phyloP scores from a whole-genome alignment of 2,797 vertebrate species.

The Danionella dracula region DNA sequence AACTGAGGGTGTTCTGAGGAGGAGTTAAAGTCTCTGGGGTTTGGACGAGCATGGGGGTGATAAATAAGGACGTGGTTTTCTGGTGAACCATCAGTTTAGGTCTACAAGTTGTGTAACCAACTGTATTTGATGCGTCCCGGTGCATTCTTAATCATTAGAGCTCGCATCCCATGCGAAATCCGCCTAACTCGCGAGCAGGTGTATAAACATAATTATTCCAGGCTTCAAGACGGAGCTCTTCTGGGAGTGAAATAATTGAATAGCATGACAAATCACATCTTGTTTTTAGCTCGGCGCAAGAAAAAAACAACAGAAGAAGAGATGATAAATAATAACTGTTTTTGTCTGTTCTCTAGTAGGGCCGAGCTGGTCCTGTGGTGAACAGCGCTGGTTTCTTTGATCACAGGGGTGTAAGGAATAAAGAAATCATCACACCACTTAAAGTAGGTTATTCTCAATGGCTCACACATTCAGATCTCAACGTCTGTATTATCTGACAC shows the following conservation, averaged over 20 bases:
- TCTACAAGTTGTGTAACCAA: too few relatives aligned
- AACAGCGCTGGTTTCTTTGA: not conserved
- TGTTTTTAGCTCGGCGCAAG: not conserved
- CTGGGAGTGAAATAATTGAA: slow-evolving; percentile 31
- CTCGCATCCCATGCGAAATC: slow-evolving; percentile 9
- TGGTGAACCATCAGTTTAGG: too few relatives aligned
- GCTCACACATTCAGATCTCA: not conserved
- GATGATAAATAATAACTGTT: slow-evolving; percentile 21
- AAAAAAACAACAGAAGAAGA: slow-evolving; percentile 13
- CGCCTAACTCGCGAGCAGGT: slow-evolving; percentile 31
- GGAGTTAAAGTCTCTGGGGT: too few relatives aligned
- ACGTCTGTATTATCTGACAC: not conserved
- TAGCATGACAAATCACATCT: slow-evolving; percentile 12
- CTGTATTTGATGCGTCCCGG: too few relatives aligned
- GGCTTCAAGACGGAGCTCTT: slow-evolving; percentile 10
- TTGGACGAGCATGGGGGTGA: too few relatives aligned
- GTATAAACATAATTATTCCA: slow-evolving; percentile 28
- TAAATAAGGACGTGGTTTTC: too few relatives aligned
- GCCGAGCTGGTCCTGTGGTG: not conserved
- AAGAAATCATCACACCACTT: not conserved
- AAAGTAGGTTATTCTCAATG: not conserved
- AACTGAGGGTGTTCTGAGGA: too few relatives aligned
- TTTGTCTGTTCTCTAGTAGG: not conserved
- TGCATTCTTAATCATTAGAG: too few relatives aligned
- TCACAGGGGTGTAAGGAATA: not conserved